A percentile compares a stretch with the other conserved stretches of the same genome.
Conservation (phyloP, 2,113 vertebrate species). For the Calidris pugnax region DNA sequence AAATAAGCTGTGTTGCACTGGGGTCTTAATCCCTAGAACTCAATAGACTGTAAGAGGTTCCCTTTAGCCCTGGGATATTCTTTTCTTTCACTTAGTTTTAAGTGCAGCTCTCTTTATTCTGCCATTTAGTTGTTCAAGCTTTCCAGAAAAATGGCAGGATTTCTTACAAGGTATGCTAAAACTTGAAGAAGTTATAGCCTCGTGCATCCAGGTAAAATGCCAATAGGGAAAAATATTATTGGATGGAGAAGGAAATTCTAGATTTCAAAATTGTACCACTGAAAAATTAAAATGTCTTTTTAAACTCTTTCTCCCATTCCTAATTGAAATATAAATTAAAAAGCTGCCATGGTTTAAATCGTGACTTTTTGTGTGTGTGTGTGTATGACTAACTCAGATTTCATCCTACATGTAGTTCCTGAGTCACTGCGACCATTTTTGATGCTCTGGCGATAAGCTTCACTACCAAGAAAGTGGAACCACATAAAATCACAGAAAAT, state of each 20-base stretch:
- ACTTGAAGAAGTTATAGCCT: neutral
- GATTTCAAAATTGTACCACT: neutral
- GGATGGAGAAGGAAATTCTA: neutral
- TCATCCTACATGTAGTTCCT: neutral
- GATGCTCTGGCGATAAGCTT: neutral
- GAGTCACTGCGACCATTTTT: neutral
- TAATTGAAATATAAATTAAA: neutral
- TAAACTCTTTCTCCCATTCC: neutral
- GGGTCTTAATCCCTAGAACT: neutral
- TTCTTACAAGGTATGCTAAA: neutral
- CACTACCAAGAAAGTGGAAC: neutral
- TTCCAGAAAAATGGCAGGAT: neutral
- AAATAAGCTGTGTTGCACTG: neutral
- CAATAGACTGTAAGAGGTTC: neutral
- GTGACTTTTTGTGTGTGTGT: neutral
- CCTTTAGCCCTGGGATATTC: neutral
- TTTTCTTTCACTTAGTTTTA: neutral
- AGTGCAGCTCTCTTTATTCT: neutral
- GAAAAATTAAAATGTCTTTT: neutral
- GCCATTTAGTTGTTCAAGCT: neutral
- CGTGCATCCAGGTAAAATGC: neutral
- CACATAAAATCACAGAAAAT: neutral
- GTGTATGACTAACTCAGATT: neutral
- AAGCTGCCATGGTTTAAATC: neutral
- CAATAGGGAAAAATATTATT: neutral